phyloP scores from a whole-genome alignment of 2,888 invertebrate genomes.

The Neuroscelio doddi region DNA sequence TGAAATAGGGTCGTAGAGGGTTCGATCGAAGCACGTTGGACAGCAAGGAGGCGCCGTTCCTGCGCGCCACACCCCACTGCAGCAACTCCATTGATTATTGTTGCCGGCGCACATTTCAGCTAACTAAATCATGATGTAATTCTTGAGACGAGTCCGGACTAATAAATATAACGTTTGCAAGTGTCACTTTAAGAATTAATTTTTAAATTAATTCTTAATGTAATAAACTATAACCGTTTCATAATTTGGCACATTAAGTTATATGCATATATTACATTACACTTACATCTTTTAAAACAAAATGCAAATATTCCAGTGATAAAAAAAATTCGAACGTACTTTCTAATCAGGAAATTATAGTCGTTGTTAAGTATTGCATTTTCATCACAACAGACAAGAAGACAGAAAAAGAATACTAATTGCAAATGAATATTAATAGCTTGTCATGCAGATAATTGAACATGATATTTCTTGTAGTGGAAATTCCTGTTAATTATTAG shows the following conservation, averaged over 20 bases:
- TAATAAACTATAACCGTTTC: too few species aligned
- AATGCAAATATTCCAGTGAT: too few species aligned
- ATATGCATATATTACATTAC: too few species aligned
- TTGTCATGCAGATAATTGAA: conserved; percentile 15
- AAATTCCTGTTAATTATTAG: conserved; percentile 25
- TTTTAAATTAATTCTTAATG: too few species aligned
- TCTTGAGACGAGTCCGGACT: conserved; percentile 30
- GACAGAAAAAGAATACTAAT: not conserved
- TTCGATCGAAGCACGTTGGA: conserved; percentile 67
- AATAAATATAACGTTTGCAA: conserved; percentile 17
- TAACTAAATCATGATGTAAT: conserved; percentile 34
- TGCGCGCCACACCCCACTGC: conserved; percentile 70
- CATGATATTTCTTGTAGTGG: conserved; percentile 14
- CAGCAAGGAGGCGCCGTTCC: conserved; percentile 65
- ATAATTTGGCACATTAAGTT: too few species aligned
- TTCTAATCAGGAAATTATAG: too few species aligned
- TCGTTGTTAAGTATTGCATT: too few species aligned
- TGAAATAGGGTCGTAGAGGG: conserved; percentile 46
- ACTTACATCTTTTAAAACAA: too few species aligned
- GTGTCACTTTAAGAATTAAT: conserved; percentile 10
- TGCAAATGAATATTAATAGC: conserved; percentile 20
- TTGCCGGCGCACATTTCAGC: conserved; percentile 61
- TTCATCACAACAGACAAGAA: too few species aligned
- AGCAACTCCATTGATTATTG: conserved; percentile 71
- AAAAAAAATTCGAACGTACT: too few species aligned